Evolutionary conservation across 2,113 vertebrate genomes (phyloP).

Genomic region (Uropsilus gracilis): DNA sequence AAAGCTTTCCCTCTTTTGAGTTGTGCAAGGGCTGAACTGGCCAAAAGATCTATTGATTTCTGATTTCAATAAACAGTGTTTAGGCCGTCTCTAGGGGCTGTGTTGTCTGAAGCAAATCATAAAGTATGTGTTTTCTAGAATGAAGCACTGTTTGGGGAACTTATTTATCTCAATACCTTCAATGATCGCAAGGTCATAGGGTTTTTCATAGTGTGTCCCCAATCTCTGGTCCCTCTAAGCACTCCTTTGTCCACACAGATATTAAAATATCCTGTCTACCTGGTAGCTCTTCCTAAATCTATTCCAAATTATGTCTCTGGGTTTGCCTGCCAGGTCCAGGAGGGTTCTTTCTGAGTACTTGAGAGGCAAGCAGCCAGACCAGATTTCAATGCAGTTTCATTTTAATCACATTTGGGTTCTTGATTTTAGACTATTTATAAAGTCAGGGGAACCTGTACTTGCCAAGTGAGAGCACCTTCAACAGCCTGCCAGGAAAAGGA

Average conservation of each 20-base stretch:
- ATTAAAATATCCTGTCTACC: constrained; percentile 65
- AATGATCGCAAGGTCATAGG: constrained; percentile 63
- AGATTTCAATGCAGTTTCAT: constrained; percentile 53
- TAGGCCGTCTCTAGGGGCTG: constrained; percentile 16
- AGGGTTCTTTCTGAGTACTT: constrained; percentile 55
- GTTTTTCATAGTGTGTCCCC: background rate
- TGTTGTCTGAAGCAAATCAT: constrained; percentile 56
- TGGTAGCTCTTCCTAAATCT: constrained; percentile 72
- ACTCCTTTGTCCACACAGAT: constrained; percentile 58
- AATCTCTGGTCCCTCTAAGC: constrained; percentile 67
- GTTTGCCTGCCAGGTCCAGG: constrained; percentile 38
- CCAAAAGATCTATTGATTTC: constrained; percentile 56
- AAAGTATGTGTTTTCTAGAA: constrained; percentile 43
- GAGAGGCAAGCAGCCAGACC: background rate
- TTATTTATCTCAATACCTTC: constrained; percentile 73
- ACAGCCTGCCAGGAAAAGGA: background rate
- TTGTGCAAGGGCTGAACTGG: constrained; percentile 34
- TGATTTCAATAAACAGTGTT: constrained; percentile 40
- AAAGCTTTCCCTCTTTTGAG: background rate
- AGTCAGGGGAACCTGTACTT: background rate
- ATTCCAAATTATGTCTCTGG: constrained; percentile 63
- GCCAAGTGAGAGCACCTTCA: background rate
- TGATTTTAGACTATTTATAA: constrained; percentile 42
- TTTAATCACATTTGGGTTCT: constrained; percentile 67
- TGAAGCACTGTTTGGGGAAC: constrained; percentile 27